Base-by-base conservation (phyloP, 2,797 vertebrate species). In the Gallinago stenura region DNA sequence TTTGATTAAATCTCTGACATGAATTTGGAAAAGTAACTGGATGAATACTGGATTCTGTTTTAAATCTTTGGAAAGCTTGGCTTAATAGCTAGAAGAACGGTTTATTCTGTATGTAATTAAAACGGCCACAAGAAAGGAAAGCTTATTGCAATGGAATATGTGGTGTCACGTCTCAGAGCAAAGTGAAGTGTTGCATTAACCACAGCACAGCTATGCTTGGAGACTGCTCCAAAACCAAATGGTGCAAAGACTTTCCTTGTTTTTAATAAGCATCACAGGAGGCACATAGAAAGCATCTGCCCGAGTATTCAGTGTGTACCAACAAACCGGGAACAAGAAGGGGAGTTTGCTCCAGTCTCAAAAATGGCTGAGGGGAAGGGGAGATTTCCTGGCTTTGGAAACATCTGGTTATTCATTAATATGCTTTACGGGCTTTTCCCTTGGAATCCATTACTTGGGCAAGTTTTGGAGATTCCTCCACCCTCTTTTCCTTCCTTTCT, bases 21-120 rank as follows among this genome's bases (percentile, higher is more conserved):
- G 70, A 71, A 87, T 80, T 94, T 87, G 75, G 86, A 58, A 72
- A 91, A 81, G 48, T 68, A 72, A 57, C 43, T 80, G 92, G 82
- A 51, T 53, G 45, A 51, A 57, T 77, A 60, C 58, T 22, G 58
- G 43, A 48, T 53, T 28, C 37, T 58, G 73, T 46, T 87, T 91
- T 56, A 46, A 88, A 87, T 78, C 41, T 92, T 94, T 80, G 39
- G 78, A 89, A 93, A 78, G 48, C 39, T 92, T 53, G 70, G 19
- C 54, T 85, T 68, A 62, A 39, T 51, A 60, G 13, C 61, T 61
- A 39, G 77, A 78, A 93, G 83, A 93, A 61, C 28, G 30, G 39
- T 81, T 93, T 89, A 72, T 92, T 92, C 54, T 33, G 65, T 87
- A 51, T 66, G 16, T 80, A 77, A 95, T 86, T 94, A 70, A 89